These are phyloP conservation scores for Regulus satrapa DNA, from an alignment of 2,113 vertebrate species.

Conservation along the genomic window DNA sequence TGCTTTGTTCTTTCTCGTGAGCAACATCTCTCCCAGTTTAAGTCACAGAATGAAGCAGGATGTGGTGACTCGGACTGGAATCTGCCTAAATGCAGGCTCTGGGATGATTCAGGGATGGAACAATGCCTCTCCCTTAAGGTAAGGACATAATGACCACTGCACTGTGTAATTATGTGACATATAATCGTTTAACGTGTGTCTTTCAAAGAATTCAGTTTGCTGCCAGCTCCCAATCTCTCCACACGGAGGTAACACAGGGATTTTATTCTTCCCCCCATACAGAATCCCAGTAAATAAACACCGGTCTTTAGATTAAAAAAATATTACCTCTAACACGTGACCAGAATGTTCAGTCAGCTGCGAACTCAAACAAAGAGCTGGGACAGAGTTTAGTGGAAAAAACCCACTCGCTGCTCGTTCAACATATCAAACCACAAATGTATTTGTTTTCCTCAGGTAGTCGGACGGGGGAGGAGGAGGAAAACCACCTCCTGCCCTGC, in stretches of 20 bases:
- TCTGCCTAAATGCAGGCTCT: not conserved
- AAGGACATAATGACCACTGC: not conserved
- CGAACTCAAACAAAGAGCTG: not conserved
- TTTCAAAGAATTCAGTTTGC: constrained; percentile 14
- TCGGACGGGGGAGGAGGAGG: not conserved
- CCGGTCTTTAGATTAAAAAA: not conserved
- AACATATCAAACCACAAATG: not conserved
- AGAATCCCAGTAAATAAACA: not conserved
- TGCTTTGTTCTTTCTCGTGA: constrained; percentile 10
- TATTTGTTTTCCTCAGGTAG: not conserved
- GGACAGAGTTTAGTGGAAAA: not conserved
- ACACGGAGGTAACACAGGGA: not conserved
- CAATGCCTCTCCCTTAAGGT: constrained; percentile 23
- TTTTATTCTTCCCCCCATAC: not conserved
- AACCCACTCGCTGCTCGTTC: not conserved
- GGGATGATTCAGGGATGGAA: constrained; percentile 10
- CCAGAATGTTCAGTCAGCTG: not conserved
- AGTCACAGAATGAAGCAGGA: constrained; percentile 22
- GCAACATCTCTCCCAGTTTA: not conserved
- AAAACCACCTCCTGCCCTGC: not conserved
- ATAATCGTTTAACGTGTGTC: not conserved
- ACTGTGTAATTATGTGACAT: not conserved
- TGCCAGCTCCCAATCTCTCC: not conserved
- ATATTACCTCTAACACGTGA: not conserved
- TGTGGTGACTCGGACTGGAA: not conserved